Evolutionary conservation across 2,797 vertebrate species (phyloP).

Genomic region (Hipposideros larvatus): DNA sequence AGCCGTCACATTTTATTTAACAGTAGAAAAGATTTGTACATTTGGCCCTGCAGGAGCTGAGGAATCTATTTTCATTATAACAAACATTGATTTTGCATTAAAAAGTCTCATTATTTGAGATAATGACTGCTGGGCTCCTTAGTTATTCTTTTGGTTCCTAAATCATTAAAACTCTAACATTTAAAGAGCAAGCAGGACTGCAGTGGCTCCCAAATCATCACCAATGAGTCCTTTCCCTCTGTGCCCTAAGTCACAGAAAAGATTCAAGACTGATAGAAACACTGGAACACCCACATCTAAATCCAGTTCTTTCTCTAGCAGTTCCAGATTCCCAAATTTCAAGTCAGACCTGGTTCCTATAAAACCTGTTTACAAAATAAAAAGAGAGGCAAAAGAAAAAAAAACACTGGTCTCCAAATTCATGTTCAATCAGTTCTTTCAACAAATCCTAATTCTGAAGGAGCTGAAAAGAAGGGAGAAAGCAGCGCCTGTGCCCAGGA

Average conservation of each 20-base stretch:
- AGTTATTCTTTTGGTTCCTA: conserved; percentile 90
- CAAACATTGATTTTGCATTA: conserved; percentile 92
- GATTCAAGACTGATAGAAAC: not conserved
- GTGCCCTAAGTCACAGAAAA: not conserved
- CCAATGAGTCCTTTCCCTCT: conserved; percentile 9
- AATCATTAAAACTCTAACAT: conserved; percentile 87
- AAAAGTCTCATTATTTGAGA: conserved; percentile 92
- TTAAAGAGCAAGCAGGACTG: conserved; percentile 81
- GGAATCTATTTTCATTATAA: conserved; percentile 92
- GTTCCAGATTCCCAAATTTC: not conserved
- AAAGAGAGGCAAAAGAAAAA: not conserved
- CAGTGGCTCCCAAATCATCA: conserved; percentile 62
- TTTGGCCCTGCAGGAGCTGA: conserved; percentile 88
- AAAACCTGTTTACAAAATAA: conserved; percentile 7
- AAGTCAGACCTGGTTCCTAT: not conserved
- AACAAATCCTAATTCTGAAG: conserved; percentile 57
- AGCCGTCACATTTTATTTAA: conserved; percentile 87
- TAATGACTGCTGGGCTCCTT: conserved; percentile 90
- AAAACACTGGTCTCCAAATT: not conserved
- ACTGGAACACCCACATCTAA: accelerated
- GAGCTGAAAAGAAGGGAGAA: conserved; percentile 48
- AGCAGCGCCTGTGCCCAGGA: not conserved
- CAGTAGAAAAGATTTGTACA: conserved; percentile 86
- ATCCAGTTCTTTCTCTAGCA: not conserved
- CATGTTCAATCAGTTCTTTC: not conserved